Conservation (phyloP, 2,113 vertebrate genomes). For the Bos indicus region DNA sequence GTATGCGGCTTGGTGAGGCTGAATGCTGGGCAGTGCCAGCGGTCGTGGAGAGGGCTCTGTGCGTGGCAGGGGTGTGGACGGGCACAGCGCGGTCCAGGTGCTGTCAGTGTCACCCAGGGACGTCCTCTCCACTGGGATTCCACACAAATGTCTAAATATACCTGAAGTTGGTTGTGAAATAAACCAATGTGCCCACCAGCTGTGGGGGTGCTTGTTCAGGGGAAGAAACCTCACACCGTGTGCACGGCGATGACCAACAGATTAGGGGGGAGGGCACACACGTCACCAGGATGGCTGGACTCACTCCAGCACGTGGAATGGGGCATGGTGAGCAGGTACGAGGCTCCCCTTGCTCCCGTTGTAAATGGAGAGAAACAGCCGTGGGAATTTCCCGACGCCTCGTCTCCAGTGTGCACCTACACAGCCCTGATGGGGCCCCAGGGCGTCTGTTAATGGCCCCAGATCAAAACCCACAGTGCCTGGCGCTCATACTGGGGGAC, state of each 20-base stretch:
- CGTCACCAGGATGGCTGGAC: fast-evolving
- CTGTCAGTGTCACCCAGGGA: background rate
- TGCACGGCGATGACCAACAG: fast-evolving
- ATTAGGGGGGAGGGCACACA: fast-evolving
- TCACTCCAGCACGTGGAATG: fast-evolving
- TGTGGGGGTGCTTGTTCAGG: background rate
- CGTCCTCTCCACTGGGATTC: fast-evolving
- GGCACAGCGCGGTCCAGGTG: background rate
- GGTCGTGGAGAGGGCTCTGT: fast-evolving
- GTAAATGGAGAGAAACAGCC: fast-evolving
- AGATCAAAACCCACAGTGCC: background rate
- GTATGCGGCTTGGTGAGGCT: background rate
- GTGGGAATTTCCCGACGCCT: fast-evolving
- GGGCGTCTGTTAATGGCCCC: fast-evolving
- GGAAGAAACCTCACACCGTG: background rate
- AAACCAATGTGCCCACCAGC: background rate
- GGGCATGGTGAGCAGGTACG: fast-evolving
- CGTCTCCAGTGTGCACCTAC: fast-evolving
- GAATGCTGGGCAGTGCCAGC: fast-evolving
- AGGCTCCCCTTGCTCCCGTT: fast-evolving
- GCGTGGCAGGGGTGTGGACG: fast-evolving
- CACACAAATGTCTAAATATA: background rate
- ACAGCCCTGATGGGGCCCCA: fast-evolving
- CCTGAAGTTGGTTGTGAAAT: background rate
- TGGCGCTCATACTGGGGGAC: fast-evolving